phyloP scores from a whole-genome alignment of 2,113 vertebrate species.

The Bubo blakistoni region DNA sequence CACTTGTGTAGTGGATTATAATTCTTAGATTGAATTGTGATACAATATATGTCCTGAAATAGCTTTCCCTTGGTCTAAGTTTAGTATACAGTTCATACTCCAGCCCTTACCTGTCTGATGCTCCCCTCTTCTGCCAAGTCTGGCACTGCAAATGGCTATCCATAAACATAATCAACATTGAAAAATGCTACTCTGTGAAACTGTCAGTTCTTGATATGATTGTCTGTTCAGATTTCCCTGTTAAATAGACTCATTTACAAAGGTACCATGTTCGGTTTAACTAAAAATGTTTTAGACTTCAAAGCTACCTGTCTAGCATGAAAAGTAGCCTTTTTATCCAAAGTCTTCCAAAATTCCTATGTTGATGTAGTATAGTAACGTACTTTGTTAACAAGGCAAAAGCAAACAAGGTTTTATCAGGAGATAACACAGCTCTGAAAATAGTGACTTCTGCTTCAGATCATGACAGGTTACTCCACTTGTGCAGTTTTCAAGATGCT shows the following conservation, averaged over 20 bases:
- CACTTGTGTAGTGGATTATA: neutral
- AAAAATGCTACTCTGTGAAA: neutral
- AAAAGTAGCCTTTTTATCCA: neutral
- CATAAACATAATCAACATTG: neutral
- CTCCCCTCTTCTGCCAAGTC: neutral
- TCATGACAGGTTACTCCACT: neutral
- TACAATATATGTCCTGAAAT: neutral
- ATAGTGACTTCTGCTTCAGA: neutral
- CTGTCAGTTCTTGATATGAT: neutral
- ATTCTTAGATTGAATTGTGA: neutral
- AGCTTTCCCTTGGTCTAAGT: neutral
- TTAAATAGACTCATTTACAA: neutral
- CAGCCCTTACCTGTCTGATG: neutral
- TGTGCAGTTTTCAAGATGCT: neutral
- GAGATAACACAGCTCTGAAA: neutral
- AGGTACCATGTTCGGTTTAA: neutral
- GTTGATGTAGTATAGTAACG: neutral
- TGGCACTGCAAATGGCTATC: neutral
- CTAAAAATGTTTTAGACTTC: neutral
- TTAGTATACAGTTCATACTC: neutral
- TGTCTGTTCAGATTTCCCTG: neutral
- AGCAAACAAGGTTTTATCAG: neutral
- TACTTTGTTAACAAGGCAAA: neutral
- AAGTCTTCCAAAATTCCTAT: neutral
- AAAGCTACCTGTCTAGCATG: neutral